Evolutionary conservation across 2,888 invertebrate species (phyloP).

Genomic region (Unio pictorum): DNA sequence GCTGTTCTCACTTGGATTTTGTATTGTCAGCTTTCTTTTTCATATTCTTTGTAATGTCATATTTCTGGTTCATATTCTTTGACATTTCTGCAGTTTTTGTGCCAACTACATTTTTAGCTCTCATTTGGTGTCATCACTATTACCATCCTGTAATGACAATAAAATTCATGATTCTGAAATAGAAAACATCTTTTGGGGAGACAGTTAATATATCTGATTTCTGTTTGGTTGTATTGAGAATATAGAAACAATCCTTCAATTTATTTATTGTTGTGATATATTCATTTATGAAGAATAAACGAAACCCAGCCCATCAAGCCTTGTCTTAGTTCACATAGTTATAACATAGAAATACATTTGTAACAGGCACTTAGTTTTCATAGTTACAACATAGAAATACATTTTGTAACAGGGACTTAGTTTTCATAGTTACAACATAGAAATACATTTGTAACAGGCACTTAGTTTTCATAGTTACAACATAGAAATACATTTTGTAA

Average conservation of each 20-base stretch:
- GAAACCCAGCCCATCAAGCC: background rate
- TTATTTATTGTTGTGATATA: no score
- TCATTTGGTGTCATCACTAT: background rate
- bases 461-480: background rate
- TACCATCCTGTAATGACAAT: no score
- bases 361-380: constrained; percentile 39
- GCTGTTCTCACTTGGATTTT: background rate
- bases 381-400: background rate
- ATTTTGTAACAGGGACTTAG: constrained; percentile 41
- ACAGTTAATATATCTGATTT: no score
- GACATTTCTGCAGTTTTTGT: background rate
- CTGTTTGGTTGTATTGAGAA: no score
- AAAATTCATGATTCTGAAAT: no score
- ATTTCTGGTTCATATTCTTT: background rate
- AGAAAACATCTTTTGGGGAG: no score
- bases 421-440: background rate
- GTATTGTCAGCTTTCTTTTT: background rate
- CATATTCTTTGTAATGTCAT: background rate
- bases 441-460: constrained; percentile 39
- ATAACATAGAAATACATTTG: background rate
- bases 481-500: constrained; percentile 3
- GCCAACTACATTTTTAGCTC: background rate
- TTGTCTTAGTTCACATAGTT: background rate
- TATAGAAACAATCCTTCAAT: no score
- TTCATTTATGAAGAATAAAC: no score